These are phyloP conservation scores for Alfaro cultratus DNA, from an alignment of 2,797 vertebrate genomes.

Conservation along the genomic window DNA sequence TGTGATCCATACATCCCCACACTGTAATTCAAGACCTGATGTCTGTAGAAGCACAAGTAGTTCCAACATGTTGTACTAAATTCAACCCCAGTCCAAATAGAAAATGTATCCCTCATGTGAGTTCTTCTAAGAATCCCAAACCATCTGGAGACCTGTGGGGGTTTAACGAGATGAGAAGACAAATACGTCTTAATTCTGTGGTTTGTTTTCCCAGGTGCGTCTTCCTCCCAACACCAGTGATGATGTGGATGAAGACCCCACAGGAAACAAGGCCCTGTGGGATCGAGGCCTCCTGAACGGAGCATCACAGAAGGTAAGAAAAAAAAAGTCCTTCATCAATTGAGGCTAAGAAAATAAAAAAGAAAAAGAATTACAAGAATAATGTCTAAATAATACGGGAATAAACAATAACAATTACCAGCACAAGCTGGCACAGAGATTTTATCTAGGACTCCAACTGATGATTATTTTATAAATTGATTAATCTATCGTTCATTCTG, in stretches of 20 bases:
- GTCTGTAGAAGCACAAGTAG: neutral
- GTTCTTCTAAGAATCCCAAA: neutral
- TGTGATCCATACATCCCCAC: neutral
- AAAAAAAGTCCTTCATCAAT: neutral
- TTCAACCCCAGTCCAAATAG: neutral
- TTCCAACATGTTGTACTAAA: neutral
- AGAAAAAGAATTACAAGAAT: no score
- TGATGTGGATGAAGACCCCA: constrained; percentile 98
- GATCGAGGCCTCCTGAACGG: constrained; percentile 97
- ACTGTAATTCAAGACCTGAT: neutral
- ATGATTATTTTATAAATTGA: no score
- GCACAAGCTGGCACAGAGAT: no score
- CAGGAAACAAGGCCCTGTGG: constrained; percentile 99
- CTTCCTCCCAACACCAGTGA: constrained; percentile 97
- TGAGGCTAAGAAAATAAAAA: neutral
- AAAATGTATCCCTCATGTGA: neutral
- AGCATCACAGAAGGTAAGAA: constrained; percentile 95
- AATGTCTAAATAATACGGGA: no score
- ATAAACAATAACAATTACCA: no score
- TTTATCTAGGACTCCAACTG: no score
- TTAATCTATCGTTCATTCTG: no score
- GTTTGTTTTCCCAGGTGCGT: constrained; percentile 83
- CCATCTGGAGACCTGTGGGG: neutral
- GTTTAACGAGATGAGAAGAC: neutral
- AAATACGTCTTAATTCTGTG: neutral